A percentile compares a stretch with the other conserved stretches of the same genome.
These are phyloP conservation scores for Rana temporaria DNA, from an alignment of 2,113 vertebrate genomes.

Conservation along the genomic window DNA sequence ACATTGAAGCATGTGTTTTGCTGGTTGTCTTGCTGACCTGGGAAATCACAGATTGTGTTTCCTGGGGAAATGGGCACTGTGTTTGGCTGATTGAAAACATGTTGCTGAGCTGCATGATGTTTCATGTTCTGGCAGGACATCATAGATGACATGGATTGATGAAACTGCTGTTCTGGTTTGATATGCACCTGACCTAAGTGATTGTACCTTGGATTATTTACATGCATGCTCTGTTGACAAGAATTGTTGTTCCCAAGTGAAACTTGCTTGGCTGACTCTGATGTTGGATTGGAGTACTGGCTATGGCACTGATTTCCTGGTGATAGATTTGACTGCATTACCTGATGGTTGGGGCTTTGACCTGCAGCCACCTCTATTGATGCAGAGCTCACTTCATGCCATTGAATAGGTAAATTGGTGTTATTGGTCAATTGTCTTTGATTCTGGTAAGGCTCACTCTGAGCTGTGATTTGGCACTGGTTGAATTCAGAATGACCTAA, in stretches of 20 bases:
- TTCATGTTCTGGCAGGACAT: slow-evolving; percentile 80
- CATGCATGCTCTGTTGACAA: slow-evolving; percentile 61
- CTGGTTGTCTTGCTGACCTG: slow-evolving; percentile 58
- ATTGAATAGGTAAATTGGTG: slow-evolving; percentile 54
- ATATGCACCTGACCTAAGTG: slow-evolving; percentile 73
- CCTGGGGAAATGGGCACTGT: slow-evolving; percentile 63
- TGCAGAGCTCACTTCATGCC: slow-evolving; percentile 67
- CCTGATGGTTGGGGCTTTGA: slow-evolving; percentile 60
- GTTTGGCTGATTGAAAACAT: slow-evolving; percentile 68
- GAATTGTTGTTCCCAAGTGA: slow-evolving; percentile 20
- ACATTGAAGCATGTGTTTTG: slow-evolving; percentile 64
- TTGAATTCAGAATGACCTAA: slow-evolving; percentile 78
- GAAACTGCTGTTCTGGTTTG: slow-evolving; percentile 91
- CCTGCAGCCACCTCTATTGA: slow-evolving; percentile 47
- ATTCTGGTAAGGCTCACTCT: slow-evolving; percentile 71
- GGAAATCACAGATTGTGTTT: slow-evolving; percentile 72
- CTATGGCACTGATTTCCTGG: slow-evolving; percentile 64
- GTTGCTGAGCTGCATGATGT: slow-evolving; percentile 57
- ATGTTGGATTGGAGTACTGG: slow-evolving; percentile 68
- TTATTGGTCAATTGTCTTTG: slow-evolving; percentile 63
- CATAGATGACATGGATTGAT: slow-evolving; percentile 66
- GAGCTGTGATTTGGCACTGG: slow-evolving; percentile 82
- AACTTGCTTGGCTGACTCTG: slow-evolving; percentile 44
- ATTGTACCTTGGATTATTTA: slow-evolving; percentile 58
- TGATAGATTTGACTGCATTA: slow-evolving; percentile 56